Evolutionary conservation across 2,797 vertebrate species (phyloP), one percentile per base, ranked within the genome.

Genomic region (Falco columbarius): DNA sequence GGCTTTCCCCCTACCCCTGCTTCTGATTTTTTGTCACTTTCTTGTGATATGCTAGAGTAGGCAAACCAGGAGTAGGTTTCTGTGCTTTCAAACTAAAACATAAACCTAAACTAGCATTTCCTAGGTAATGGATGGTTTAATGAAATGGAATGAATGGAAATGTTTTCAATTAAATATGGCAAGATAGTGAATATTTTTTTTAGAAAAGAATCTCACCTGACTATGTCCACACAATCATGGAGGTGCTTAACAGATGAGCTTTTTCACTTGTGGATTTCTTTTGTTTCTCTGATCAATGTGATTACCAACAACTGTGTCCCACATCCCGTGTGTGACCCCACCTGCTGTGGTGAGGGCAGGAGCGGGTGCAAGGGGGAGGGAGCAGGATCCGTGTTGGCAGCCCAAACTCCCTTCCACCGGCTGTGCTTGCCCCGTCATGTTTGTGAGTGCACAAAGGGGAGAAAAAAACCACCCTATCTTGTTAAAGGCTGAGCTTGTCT

Each of bases 401-500:
- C 59, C 56, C 68, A 2, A 4, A 2, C 55, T 55, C 26, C 67
- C 38, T 82, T 76, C 72, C 24, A 8, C 30, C n/a, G 62, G 10
- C 89, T 72, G 7, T 44, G 47, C 86, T 58, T 96, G 86, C 81
- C 87, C 70, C 2, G 4, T 81, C 81, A 24, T 79, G 90, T 93
- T 54, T 49, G 17, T 58, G 8, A 72, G 79, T 14, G 32, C 40
- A 77, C 68, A 70, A 89, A 85, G 42, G 42, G 42, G 42, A 17
- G 42, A 17, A 17, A 62, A 52, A 91, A 92, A 67, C 32, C 75
- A 67, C 32, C 75, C 52, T 71, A 20, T 86, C 73, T 72, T 81
- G 65, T 77, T 74, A 81, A 79, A 84, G 93, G 24, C 86, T 76
- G 91, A 85, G 74, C 66, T 90, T 96, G 95, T 92, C 84, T 95